phyloP scores from a whole-genome alignment of 1,140 invertebrate species.

The Oryctes rhinoceros region DNA sequence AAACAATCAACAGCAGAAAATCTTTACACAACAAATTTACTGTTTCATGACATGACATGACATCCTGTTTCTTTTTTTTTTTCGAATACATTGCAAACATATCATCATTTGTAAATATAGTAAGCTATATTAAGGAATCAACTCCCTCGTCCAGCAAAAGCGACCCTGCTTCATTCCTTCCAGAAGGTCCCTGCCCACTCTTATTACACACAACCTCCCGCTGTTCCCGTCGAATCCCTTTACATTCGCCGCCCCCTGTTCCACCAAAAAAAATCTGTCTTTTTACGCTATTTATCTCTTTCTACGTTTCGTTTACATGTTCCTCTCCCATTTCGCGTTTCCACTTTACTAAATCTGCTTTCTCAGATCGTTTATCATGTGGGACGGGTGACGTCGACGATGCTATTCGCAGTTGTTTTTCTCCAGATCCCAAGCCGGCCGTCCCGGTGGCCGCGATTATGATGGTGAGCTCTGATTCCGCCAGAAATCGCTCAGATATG shows the following conservation, averaged over 20 bases:
- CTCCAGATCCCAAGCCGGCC: slow-evolving; percentile 17
- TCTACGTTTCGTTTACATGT: slow-evolving; percentile 54
- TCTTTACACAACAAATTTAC: too few species aligned
- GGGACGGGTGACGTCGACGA: slow-evolving; percentile 43
- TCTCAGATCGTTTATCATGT: slow-evolving; percentile 53
- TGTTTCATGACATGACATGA: too few species aligned
- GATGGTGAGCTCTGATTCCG: slow-evolving; percentile 26
- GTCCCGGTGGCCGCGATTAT: not conserved
- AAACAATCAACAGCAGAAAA: too few species aligned
- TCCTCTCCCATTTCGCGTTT: slow-evolving; percentile 55
- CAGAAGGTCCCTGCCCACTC: not conserved
- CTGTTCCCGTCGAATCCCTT: slow-evolving; percentile 9
- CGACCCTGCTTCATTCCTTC: not conserved
- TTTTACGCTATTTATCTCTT: slow-evolving; percentile 55
- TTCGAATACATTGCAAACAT: too few species aligned
- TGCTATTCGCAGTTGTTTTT: slow-evolving; percentile 40
- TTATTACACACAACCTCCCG: not conserved
- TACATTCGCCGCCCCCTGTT: not conserved
- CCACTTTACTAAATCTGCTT: slow-evolving; percentile 55
- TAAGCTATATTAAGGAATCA: too few species aligned
- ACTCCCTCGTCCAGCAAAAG: too few species aligned
- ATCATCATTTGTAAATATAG: too few species aligned
- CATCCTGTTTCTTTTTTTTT: too few species aligned
- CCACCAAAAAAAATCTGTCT: slow-evolving; percentile 51
- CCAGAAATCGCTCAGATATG: slow-evolving; percentile 19